Conservation (phyloP, 2,888 invertebrate genomes). For the Tipula lateralis region DNA sequence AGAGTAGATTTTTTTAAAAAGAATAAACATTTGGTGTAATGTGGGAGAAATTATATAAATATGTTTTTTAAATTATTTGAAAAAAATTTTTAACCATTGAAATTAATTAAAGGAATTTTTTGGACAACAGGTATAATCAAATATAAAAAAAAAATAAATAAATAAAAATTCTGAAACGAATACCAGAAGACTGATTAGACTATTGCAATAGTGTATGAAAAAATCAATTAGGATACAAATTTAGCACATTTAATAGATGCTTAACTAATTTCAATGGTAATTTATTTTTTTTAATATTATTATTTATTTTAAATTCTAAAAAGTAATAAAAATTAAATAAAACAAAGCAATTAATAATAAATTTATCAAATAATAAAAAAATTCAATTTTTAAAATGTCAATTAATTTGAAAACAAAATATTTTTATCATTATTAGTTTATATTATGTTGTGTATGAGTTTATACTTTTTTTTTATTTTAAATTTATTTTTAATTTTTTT, state of each 20-base stretch:
- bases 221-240: constrained; percentile 19
- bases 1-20: constrained; percentile 27
- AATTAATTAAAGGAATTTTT: background rate
- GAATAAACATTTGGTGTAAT: background rate
- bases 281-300: background rate
- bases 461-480: background rate
- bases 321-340: background rate
- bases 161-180: background rate
- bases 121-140: constrained; percentile 24
- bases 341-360: constrained; percentile 14
- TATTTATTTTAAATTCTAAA: background rate
- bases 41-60: background rate
- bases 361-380: constrained; percentile 24
- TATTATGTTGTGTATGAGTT: background rate
- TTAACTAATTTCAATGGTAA: background rate
- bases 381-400: constrained; percentile 29
- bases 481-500: background rate
- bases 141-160: background rate
- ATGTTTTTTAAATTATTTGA: background rate
- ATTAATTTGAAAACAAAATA: constrained; percentile 25
- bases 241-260: background rate
- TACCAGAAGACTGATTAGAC: constrained; percentile 24
- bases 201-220: constrained; percentile 14
- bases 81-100: background rate
- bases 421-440: background rate